Evolutionary conservation across 2,113 vertebrate genomes (phyloP), one percentile per base, ranked within the genome.

Genomic region (Chiloscyllium plagiosum): DNA sequence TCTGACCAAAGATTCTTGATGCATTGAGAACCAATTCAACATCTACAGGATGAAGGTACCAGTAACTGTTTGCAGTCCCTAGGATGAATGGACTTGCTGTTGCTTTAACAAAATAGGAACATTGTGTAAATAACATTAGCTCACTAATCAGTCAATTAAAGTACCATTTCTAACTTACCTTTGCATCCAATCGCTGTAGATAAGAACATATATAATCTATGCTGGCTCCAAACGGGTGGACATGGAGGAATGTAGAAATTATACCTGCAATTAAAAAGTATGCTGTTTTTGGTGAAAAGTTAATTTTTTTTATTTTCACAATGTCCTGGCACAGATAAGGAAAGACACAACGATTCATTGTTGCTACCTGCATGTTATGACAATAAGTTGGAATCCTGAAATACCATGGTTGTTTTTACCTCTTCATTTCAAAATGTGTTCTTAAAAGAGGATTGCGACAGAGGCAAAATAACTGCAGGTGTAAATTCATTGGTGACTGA

Each of bases 171-270:
- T 47, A 17, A 96, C 97, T 96, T 98, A 99, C 99, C 97, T 99
- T 99, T 96, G 98, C 98, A 98, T 99, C 98, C 97, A 99, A 97
- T 56, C 98, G 98, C 97, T 99, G 98, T 96, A 99, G 97, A 97
- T 99, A 99, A 97, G 99, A 99, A 96, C 99, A 99, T 98, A 99
- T 99, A 97, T 99, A 99, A 97, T 99, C 99, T 85, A 99, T 99
- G 97, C 98, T 99, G 96, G 99, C 99, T 97, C 99, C 99, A 94
- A 99, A 99, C 0, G 99, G 99, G 96, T 99, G 99, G 96, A 99
- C 99, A 0, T 99, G 99, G 96, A 99, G 98, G 96, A 99, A 99
- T 0, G 99, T 99, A 2, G 98, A 98, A 96, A 99, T 99, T 93
- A 99, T 99, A 83, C 99, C 99, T 99, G 96, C 0, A 96, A 96